Evolutionary conservation across 2,888 invertebrate genomes (phyloP).

Genomic region (Himalopsyche tibetana): DNA sequence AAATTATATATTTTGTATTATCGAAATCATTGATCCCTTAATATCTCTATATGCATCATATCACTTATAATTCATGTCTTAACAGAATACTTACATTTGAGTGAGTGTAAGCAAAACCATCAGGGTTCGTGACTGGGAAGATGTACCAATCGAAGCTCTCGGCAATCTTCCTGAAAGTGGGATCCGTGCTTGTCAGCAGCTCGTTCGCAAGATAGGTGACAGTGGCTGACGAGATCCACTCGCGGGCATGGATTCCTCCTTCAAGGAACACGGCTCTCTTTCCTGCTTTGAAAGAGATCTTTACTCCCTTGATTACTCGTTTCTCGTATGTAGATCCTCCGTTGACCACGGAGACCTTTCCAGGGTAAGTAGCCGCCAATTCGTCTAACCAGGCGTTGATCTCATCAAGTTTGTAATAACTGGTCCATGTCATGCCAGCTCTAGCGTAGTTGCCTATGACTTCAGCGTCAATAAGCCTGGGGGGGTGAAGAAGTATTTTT

Average conservation of each 20-base stretch:
- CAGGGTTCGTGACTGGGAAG: conserved; percentile 84
- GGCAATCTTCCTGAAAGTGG: conserved; percentile 77
- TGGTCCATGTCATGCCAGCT: conserved; percentile 75
- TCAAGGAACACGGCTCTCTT: conserved; percentile 80
- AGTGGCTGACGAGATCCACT: conserved; percentile 86
- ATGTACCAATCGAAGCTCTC: conserved; percentile 86
- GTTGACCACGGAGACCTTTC: conserved; percentile 74
- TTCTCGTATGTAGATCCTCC: conserved; percentile 80
- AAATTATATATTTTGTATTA: no score
- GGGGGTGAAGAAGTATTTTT: no score
- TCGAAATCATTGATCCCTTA: no score
- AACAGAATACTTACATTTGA: conserved; percentile 73
- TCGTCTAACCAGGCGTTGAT: conserved; percentile 79
- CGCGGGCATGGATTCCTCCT: conserved; percentile 81
- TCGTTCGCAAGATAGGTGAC: conserved; percentile 84
- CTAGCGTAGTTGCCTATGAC: conserved; percentile 8
- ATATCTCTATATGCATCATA: no score
- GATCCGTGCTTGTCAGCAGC: conserved; percentile 79
- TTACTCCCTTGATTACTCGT: conserved; percentile 78
- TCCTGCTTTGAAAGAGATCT: conserved; percentile 71
- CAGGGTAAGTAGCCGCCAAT: conserved; percentile 73
- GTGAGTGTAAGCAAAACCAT: conserved; percentile 84
- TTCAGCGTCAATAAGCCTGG: conserved; percentile 67
- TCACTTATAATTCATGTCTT: no score
- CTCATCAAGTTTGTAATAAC: conserved; percentile 78